A percentile compares a stretch with the other conserved stretches of the same genome.
These are phyloP conservation scores for Eupristina koningsbergeri DNA, from an alignment of 1,140 invertebrate species.

Conservation along the genomic window DNA sequence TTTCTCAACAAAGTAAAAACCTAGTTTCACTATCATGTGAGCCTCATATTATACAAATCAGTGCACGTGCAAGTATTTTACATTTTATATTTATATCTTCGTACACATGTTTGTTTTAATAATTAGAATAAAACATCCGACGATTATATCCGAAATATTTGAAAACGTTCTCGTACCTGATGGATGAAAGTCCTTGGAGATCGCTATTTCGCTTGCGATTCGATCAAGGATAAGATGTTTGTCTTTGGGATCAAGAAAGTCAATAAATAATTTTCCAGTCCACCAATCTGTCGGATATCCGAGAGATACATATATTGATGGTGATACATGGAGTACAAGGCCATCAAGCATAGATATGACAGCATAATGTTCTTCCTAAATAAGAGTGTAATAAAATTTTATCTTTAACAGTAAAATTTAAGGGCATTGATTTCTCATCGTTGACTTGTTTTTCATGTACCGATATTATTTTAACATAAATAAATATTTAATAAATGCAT, in stretches of 20 bases:
- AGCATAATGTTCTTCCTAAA: slow-evolving; percentile 82
- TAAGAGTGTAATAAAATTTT: slow-evolving; percentile 41
- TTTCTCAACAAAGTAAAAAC: too few relatives aligned
- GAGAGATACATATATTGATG: slow-evolving; percentile 79
- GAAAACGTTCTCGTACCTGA: slow-evolving; percentile 55
- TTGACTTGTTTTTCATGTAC: background rate
- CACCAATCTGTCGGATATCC: slow-evolving; percentile 89
- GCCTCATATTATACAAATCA: too few relatives aligned
- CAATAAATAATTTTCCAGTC: slow-evolving; percentile 88
- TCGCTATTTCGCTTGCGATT: slow-evolving; percentile 72
- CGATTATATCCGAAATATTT: too few relatives aligned
- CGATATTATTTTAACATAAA: background rate
- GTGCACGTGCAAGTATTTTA: too few relatives aligned
- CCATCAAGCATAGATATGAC: slow-evolving; percentile 88
- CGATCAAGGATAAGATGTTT: slow-evolving; percentile 77
- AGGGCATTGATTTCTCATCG: background rate
- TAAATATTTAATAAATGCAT: background rate
- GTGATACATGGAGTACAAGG: slow-evolving; percentile 83
- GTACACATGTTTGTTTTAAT: too few relatives aligned
- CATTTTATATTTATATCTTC: too few relatives aligned
- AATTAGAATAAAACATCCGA: too few relatives aligned
- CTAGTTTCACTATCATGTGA: too few relatives aligned
- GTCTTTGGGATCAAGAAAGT: slow-evolving; percentile 88
- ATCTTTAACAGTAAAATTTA: background rate
- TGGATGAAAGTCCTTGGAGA: slow-evolving; percentile 56